Percentiles rank a stretch among this genome's conserved stretches.
Conservation (phyloP, 2,113 vertebrate species). For the Syngnathus floridae region DNA sequence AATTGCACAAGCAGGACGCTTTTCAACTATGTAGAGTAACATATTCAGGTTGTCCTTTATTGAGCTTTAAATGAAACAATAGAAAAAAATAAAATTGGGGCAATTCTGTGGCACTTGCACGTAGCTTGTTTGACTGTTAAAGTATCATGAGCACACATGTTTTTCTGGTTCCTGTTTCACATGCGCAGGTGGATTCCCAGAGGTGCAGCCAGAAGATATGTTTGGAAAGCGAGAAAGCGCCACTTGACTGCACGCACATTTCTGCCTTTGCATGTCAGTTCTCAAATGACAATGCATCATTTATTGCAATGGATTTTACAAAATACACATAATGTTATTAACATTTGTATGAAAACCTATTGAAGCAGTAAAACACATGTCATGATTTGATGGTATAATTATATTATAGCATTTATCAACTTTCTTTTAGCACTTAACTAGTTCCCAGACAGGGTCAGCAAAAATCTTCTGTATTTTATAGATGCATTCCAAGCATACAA, state of each 20-base stretch:
- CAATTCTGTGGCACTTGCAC: neutral
- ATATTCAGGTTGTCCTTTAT: too few species aligned
- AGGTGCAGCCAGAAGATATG: neutral
- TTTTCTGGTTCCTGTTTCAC: constrained; percentile 4
- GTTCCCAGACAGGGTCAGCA: too few species aligned
- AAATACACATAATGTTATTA: neutral
- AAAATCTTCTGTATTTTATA: neutral
- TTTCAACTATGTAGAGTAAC: too few species aligned
- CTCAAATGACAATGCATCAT: neutral
- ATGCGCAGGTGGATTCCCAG: constrained; percentile 1
- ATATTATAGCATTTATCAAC: too few species aligned
- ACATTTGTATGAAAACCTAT: too few species aligned
- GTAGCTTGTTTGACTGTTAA: too few species aligned
- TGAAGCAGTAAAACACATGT: neutral
- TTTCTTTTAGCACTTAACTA: too few species aligned
- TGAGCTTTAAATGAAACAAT: too few species aligned
- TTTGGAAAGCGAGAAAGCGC: constrained; percentile 1
- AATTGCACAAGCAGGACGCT: too few species aligned
- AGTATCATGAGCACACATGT: neutral
- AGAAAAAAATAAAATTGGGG: neutral
- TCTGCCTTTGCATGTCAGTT: neutral
- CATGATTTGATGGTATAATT: too few species aligned
- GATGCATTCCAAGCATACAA: too few species aligned
- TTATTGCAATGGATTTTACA: neutral
- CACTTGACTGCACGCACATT: neutral